Percentiles rank a stretch among this genome's conserved stretches.
Evolutionary conservation across 2,797 vertebrate species (phyloP).

Genomic region (Thunnus albacares): DNA sequence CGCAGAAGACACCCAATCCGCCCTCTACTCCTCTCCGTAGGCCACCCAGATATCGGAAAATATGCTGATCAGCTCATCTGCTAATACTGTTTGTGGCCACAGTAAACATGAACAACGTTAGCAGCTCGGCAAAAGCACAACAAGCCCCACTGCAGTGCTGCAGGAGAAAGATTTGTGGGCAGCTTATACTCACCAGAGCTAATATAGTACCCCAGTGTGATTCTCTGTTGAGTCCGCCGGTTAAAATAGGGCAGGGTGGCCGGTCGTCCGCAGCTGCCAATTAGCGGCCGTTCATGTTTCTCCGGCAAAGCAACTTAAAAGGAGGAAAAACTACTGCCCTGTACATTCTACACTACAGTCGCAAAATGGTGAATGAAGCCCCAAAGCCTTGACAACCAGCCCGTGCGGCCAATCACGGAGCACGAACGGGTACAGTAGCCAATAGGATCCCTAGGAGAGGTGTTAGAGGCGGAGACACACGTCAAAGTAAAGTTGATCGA

Average conservation of each 20-base stretch:
- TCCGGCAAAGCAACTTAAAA: conserved; percentile 83
- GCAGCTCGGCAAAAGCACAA: conserved; percentile 67
- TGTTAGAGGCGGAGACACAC: conserved; percentile 73
- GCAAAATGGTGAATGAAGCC: conserved; percentile 99
- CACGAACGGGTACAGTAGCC: conserved; percentile 88
- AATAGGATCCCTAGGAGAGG: conserved; percentile 63
- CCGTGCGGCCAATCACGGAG: conserved; percentile 85
- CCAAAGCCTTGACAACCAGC: conserved; percentile 94
- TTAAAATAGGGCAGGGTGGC: conserved; percentile 67
- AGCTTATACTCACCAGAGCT: conserved; percentile 81
- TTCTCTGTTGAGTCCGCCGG: conserved; percentile 62
- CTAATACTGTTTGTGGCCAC: conserved; percentile 58
- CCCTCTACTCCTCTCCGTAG: conserved; percentile 39
- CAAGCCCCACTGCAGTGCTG: conserved; percentile 83
- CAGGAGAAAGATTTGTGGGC: conserved; percentile 78
- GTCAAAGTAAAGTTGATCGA: conserved; percentile 78
- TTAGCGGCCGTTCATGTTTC: conserved; percentile 74
- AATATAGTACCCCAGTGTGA: conserved; percentile 42
- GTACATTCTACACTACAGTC: conserved; percentile 94
- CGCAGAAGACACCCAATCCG: conserved; percentile 67
- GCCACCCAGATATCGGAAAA: conserved; percentile 34
- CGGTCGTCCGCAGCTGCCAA: conserved; percentile 68
- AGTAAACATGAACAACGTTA: conserved; percentile 70
- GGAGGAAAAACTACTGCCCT: conserved; percentile 84
- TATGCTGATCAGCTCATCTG: conserved; percentile 24